Evolutionary conservation across 2,888 invertebrate genomes (phyloP), one percentile per base, ranked within the genome.

Genomic region (Stictocephala bisonia): DNA sequence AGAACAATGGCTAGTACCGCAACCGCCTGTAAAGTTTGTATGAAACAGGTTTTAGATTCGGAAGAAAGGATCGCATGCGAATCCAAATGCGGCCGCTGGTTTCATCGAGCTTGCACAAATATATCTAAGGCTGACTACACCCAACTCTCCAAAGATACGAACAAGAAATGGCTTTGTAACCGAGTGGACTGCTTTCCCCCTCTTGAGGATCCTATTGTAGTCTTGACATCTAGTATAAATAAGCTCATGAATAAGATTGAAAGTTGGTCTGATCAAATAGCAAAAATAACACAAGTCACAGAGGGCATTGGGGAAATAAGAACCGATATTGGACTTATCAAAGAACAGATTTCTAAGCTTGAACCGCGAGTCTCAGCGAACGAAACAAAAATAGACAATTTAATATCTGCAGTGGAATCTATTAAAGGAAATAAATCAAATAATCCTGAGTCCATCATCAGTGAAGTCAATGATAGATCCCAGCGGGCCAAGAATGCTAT

Each of bases 71-170:
- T 51, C 22, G 22, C 2, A 51, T 51, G 51, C 22, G 51, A 51
- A 51, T 51, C 51, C 15, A 51, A 51, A 18, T 51, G 51, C 51
- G 22, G 22, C 20, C 51, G 51, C 22, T 51, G 51, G 51, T 51
- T 51, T 44, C 44, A 44, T 44, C 44, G 44, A 15, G 18, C 44
- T 18, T 44, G 44, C 13, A 18, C 13, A 3, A 44, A 44, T 18
- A 3, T 44, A 7, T 44, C 44, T 44, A 44, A 44, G 44, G 13
- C 4, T 44, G 44, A 44, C 18, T 44, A 44, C 13, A 7, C 44
- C 18, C 4, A n/a, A 4, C 13, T 44, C 44, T n/a, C 44, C 44
- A 44, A 44, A 13, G 44, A 44, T 44, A 7, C 44, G 4, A 44
- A 13, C 13, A 44, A 44, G 18, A 44, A 44, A 44, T 44, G 44